Conservation (phyloP, 2,113 vertebrate species). For the Dunckerocampus dactyliophorus region DNA sequence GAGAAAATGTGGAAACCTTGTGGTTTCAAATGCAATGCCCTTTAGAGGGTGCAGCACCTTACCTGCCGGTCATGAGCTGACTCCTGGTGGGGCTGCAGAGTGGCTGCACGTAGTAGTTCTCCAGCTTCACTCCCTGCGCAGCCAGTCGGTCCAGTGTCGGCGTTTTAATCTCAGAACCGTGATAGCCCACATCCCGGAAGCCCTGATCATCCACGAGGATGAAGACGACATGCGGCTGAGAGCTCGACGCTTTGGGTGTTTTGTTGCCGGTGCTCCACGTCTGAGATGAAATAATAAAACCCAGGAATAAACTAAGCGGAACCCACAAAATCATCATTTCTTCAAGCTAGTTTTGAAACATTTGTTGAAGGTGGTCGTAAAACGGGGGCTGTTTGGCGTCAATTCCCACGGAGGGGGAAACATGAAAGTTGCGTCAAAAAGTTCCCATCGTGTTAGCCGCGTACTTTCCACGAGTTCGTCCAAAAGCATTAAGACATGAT, state of each 20-base stretch:
- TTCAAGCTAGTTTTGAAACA: neutral
- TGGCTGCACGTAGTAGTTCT: constrained; percentile 98
- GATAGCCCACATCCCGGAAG: constrained; percentile 93
- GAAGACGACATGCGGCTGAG: constrained; percentile 90
- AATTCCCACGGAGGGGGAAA: too few species aligned
- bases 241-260: constrained; percentile 28
- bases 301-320: constrained; percentile 74
- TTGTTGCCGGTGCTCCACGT: constrained; percentile 73
- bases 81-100: constrained; percentile 96
- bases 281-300: constrained; percentile 67
- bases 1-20: neutral
- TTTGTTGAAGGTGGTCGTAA: neutral
- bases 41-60: neutral
- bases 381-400: too few species aligned
- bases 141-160: constrained; percentile 91
- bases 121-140: constrained; percentile 90
- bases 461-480: neutral
- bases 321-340: constrained; percentile 71
- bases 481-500: neutral
- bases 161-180: constrained; percentile 93
- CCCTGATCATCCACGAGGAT: constrained; percentile 96
- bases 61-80: constrained; percentile 97
- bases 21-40: too few species aligned
- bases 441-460: neutral
- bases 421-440: too few species aligned